A percentile compares a stretch with the other conserved stretches of the same genome.
Evolutionary conservation across 1,140 invertebrate species (phyloP).

Genomic region (Hycleus phaleratus): DNA sequence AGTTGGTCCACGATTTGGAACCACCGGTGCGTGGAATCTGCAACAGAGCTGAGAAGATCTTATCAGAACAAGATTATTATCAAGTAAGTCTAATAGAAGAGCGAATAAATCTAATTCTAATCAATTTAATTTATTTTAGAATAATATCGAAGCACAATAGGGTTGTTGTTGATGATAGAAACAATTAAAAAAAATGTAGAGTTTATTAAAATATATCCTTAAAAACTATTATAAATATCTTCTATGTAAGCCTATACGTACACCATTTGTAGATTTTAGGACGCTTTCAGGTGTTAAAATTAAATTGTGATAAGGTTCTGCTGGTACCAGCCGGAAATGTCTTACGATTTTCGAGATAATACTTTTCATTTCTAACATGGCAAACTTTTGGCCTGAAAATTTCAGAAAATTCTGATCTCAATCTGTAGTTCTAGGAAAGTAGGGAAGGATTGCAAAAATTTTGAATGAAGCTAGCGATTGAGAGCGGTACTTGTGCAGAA

Average conservation of each 20-base stretch:
- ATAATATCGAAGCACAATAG: neutral
- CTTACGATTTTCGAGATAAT: conserved; percentile 22
- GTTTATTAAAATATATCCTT: neutral
- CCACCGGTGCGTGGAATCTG: conserved; percentile 56
- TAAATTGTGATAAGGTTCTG: neutral
- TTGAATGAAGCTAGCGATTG: too few species aligned
- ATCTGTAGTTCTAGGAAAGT: too few species aligned
- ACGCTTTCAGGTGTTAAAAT: neutral
- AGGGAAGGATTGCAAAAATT: too few species aligned
- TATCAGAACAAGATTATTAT: conserved; percentile 55
- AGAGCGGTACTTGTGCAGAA: too few species aligned
- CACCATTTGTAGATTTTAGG: conserved; percentile 5
- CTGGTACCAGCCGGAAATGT: conserved; percentile 5
- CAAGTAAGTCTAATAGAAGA: conserved; percentile 10
- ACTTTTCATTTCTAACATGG: conserved; percentile 27
- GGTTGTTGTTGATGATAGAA: neutral
- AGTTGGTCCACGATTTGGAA: conserved; percentile 65
- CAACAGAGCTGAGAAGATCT: conserved; percentile 52
- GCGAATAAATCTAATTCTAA: neutral
- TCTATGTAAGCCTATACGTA: neutral
- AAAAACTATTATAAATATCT: neutral
- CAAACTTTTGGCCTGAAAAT: conserved; percentile 26
- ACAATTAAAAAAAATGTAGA: neutral
- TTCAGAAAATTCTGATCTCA: neutral
- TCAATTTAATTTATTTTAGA: neutral